Conservation (phyloP, 2,113 vertebrate genomes). For the Clarias batrachus region DNA sequence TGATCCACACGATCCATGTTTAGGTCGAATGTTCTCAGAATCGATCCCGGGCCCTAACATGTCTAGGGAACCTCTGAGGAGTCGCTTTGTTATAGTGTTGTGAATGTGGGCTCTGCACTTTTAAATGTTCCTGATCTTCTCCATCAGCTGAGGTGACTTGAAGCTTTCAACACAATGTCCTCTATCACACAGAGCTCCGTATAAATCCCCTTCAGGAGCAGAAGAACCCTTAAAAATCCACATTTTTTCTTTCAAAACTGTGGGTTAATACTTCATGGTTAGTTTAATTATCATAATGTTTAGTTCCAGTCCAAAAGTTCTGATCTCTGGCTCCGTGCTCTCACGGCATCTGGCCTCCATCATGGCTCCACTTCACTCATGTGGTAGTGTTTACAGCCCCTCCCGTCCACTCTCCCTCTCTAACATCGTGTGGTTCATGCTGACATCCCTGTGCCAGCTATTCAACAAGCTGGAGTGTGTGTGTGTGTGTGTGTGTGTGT, state of each 20-base stretch:
- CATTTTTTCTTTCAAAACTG: slow-evolving; percentile 53
- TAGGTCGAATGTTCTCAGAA: too few relatives aligned
- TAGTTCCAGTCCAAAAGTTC: slow-evolving; percentile 36
- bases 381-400: slow-evolving; percentile 67
- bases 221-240: slow-evolving; percentile 43
- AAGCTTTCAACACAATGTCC: neutral
- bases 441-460: slow-evolving; percentile 26
- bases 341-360: slow-evolving; percentile 57
- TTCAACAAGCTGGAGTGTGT: slow-evolving; percentile 30
- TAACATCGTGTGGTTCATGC: slow-evolving; percentile 22
- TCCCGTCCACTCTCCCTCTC: slow-evolving; percentile 10
- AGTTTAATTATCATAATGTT: slow-evolving; percentile 42
- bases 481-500: slow-evolving; percentile 1
- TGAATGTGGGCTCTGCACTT: neutral
- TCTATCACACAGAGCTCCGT: neutral
- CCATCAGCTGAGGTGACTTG: neutral
- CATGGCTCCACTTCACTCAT: slow-evolving; percentile 59
- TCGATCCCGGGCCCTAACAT: neutral
- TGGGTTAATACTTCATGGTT: slow-evolving; percentile 54
- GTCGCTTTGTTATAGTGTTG: neutral
- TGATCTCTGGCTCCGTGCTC: slow-evolving; percentile 34
- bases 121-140: neutral
- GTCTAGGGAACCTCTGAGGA: neutral
- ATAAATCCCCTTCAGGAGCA: neutral
- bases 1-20: too few relatives aligned